Conservation (phyloP, 2,797 vertebrate genomes). For the Crax fasciolata region DNA sequence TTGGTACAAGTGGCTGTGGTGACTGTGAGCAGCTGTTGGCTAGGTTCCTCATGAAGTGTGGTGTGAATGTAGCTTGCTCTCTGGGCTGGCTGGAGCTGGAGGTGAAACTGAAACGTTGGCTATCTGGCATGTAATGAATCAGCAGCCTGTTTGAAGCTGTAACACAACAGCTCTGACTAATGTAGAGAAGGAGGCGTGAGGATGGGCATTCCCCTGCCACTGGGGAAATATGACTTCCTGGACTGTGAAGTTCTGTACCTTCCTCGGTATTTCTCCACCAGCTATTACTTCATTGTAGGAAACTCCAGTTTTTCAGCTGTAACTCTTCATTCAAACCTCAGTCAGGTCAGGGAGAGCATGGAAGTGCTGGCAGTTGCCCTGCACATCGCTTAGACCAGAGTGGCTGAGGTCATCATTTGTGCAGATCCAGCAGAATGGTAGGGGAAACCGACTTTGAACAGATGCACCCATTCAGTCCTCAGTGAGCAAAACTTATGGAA, state of each 20-base stretch:
- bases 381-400: accelerated
- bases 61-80: background rate
- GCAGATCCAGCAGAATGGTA: background rate
- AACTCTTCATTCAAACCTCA: background rate
- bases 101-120: background rate
- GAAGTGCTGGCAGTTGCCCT: background rate
- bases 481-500: background rate
- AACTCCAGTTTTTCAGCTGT: background rate
- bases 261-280: background rate
- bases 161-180: slow-evolving; percentile 9
- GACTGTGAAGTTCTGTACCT: background rate
- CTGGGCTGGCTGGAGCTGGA: background rate
- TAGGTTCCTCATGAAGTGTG: background rate
- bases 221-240: background rate
- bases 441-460: background rate
- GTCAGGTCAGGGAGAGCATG: background rate
- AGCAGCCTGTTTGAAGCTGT: no score
- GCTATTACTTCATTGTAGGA: background rate
- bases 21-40: background rate
- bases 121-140: background rate
- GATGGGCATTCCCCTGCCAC: background rate
- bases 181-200: background rate
- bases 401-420: background rate
- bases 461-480: background rate
- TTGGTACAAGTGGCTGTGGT: background rate